Percentiles rank a stretch among this genome's conserved stretches.
Conservation (phyloP, 2,797 vertebrate species). For the Neoniphon sammara region DNA sequence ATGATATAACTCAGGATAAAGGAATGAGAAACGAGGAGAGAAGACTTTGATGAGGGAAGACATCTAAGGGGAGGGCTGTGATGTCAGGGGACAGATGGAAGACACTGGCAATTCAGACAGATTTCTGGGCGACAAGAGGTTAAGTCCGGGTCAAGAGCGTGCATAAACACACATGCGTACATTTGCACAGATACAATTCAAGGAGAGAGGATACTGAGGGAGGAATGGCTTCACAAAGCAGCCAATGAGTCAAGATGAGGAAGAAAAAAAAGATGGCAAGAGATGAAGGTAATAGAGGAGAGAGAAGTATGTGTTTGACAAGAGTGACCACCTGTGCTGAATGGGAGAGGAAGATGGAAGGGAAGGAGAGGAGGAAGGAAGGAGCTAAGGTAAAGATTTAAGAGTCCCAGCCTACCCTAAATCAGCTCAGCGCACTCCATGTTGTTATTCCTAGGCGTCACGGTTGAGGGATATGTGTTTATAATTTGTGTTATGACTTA, state of each 20-base stretch:
- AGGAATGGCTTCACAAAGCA: not conserved
- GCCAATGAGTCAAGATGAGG: slow-evolving; percentile 1
- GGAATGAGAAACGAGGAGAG: slow-evolving; percentile 51
- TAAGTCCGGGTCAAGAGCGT: slow-evolving; percentile 70
- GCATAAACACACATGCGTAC: slow-evolving; percentile 23
- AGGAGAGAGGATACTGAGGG: slow-evolving; percentile 2
- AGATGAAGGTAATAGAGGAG: slow-evolving; percentile 46
- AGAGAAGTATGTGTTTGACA: slow-evolving; percentile 51
- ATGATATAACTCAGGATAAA: slow-evolving; percentile 44
- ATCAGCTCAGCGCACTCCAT: slow-evolving; percentile 80
- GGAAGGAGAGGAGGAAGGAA: slow-evolving; percentile 48
- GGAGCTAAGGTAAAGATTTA: slow-evolving; percentile 79
- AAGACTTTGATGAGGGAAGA: slow-evolving; percentile 65
- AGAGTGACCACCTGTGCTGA: slow-evolving; percentile 66
- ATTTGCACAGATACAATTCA: slow-evolving; percentile 44
- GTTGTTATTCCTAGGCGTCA: slow-evolving; percentile 83
- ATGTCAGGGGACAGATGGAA: slow-evolving; percentile 57
- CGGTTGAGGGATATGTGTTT: slow-evolving; percentile 84
- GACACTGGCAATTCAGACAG: slow-evolving; percentile 42
- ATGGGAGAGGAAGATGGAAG: slow-evolving; percentile 32
- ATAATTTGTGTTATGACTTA: slow-evolving; percentile 87
- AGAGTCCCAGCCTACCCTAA: slow-evolving; percentile 77
- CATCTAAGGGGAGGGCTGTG: slow-evolving; percentile 33
- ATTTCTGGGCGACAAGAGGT: slow-evolving; percentile 59
- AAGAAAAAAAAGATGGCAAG: slow-evolving; percentile 13